Evolutionary conservation across 2,888 invertebrate species (phyloP).

Genomic region (Drosophila planitibia): DNA sequence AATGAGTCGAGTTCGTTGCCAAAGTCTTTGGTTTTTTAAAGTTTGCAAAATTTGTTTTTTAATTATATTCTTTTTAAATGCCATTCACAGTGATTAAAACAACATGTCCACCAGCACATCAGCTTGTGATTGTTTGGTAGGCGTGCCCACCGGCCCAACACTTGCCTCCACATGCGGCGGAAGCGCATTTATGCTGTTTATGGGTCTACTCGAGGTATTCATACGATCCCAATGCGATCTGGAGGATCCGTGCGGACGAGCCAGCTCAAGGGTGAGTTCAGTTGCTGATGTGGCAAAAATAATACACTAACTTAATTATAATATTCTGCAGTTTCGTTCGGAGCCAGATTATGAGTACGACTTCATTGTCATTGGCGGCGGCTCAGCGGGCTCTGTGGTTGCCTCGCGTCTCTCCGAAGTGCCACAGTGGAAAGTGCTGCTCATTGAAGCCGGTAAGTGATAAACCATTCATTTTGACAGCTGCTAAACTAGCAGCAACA

Average conservation of each 20-base stretch:
- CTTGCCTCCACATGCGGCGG: constrained; percentile 94
- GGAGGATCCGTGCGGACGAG: constrained; percentile 93
- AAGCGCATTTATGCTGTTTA: constrained; percentile 94
- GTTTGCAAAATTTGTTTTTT: constrained; percentile 45
- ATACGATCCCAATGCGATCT: constrained; percentile 94
- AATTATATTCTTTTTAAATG: constrained; percentile 48
- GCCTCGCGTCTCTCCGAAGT: constrained; percentile 85
- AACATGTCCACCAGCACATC: constrained; percentile 78
- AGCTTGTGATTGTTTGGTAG: constrained; percentile 92
- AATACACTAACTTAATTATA: neutral
- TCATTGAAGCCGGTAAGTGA: constrained; percentile 85
- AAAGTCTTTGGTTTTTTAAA: constrained; percentile 51
- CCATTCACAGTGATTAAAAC: constrained; percentile 24
- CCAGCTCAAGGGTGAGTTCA: constrained; percentile 86
- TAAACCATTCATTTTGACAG: constrained; percentile 36
- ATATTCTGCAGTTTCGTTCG: constrained; percentile 82
- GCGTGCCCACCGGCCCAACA: constrained; percentile 92
- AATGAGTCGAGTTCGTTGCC: constrained; percentile 49
- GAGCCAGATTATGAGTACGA: constrained; percentile 85
- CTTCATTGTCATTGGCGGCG: constrained; percentile 85
- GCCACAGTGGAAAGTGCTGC: constrained; percentile 85
- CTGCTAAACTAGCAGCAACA: constrained; percentile 31
- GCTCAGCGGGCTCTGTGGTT: constrained; percentile 85
- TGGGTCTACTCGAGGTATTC: constrained; percentile 95
- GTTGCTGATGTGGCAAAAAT: neutral